Percentiles rank a stretch among this genome's conserved stretches.
phyloP scores from a whole-genome alignment of 2,888 invertebrate species.

The Drosophila nr. fundita region DNA sequence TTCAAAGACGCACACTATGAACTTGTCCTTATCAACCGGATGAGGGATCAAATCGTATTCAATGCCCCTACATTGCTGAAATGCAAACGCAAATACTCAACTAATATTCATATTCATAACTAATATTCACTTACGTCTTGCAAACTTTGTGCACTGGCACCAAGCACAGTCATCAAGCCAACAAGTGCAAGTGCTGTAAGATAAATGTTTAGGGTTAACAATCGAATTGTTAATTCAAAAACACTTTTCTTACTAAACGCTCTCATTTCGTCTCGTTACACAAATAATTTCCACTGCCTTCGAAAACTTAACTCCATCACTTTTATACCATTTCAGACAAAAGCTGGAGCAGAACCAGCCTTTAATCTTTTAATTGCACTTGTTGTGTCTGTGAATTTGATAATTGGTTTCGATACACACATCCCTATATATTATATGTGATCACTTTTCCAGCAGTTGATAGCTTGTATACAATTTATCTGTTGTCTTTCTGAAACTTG shows the following conservation, averaged over 20 bases:
- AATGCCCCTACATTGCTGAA: conserved; percentile 20
- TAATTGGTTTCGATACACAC: conserved; percentile 7
- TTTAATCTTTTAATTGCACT: conserved; percentile 29
- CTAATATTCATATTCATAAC: background rate
- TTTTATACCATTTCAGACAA: conserved; percentile 14
- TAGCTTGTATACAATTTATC: background rate
- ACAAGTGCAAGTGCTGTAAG: background rate
- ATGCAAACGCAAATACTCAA: no score
- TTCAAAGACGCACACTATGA: conserved; percentile 25
- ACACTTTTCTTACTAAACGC: conserved; percentile 5
- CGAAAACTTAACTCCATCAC: background rate
- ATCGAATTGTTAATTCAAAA: background rate
- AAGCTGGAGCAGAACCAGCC: background rate
- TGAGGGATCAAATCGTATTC: conserved; percentile 21
- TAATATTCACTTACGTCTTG: conserved; percentile 12
- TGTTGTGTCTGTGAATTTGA: conserved; percentile 2
- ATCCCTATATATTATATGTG: background rate
- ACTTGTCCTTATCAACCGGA: conserved; percentile 14
- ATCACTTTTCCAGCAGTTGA: background rate
- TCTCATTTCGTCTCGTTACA: conserved; percentile 15
- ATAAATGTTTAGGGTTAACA: background rate
- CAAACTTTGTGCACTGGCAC: conserved; percentile 1
- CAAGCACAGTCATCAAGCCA: background rate
- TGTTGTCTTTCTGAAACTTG: background rate
- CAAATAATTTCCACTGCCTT: background rate